Base-by-base conservation (phyloP, 2,113 vertebrate species). In the Protomyctophum bolini region DNA sequence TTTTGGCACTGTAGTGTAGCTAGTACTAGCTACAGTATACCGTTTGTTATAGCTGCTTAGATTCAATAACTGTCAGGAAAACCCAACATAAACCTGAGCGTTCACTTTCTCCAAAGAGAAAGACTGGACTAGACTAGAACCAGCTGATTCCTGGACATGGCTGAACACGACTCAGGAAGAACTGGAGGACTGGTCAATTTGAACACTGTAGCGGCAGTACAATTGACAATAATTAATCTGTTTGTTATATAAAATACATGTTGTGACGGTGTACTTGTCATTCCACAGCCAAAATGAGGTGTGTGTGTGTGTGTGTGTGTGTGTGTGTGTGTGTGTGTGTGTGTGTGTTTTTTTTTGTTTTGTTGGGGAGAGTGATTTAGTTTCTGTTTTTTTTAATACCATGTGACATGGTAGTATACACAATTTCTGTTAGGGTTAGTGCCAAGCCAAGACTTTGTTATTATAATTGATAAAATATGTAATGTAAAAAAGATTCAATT, bases 121-220 rank as follows among this genome's bases (percentile, higher is more conserved):
- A 21, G 21, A 21, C 21, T 66, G 45, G 21, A 21, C 11, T 15
- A 50, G 10, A 63, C 70, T 56, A 47, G 50, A 21, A 69, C 41
- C 66, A 68, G 66, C 62, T 49, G 29, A 76, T 6, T 10, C 12
- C n/a, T 79, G 58, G 58, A 63, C 7, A 62, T 67, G 60, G 70
- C 73, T 64, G 11, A 55, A 29, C 65, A 49, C 59, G 46, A 78
- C 72, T 86, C 75, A 73, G 77, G 81, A 79, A 80, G 10, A 71
- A 68, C 9, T 45, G 7, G 8, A 80, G 10, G 68, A 68, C 9
- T 45, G 7, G 8, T 46, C 63, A 28, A 15, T 28, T 52, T 75
- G 6, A 45, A n/a, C 48, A 68, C 15, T 51, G 51, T 21, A 51
- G n/a, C 54, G 57, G 0, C 33, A 41, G 33, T 41, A 41, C 33